These are phyloP conservation scores for Arctocebus calabarensis DNA, from an alignment of 2,797 vertebrate species.

Conservation along the genomic window DNA sequence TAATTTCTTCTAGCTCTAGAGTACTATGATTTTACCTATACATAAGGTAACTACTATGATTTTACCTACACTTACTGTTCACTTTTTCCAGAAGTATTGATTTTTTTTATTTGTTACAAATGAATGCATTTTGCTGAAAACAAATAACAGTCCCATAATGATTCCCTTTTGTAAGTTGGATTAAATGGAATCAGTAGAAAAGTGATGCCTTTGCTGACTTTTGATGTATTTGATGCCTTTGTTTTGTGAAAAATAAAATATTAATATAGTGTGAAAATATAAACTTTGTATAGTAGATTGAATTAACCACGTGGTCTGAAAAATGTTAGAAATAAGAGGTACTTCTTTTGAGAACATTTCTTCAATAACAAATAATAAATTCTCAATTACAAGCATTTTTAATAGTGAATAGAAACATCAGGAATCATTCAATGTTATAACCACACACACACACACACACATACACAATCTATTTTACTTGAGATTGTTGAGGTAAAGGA, in stretches of 20 bases:
- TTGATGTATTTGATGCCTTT: conserved; percentile 2
- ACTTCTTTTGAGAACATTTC: neutral
- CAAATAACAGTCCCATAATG: neutral
- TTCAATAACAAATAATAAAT: neutral
- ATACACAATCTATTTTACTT: neutral
- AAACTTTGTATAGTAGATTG: neutral
- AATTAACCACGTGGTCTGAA: conserved; percentile 10
- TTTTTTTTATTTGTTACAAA: conserved; percentile 30
- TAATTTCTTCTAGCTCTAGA: neutral
- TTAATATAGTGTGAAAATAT: neutral
- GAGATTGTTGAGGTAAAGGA: neutral
- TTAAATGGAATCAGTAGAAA: neutral
- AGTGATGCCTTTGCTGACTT: neutral
- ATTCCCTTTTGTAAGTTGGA: neutral
- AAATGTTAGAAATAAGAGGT: conserved; percentile 2
- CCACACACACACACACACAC: fast-evolving
- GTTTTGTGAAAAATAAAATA: conserved; percentile 37
- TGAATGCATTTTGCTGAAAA: conserved; percentile 9
- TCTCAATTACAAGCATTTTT: conserved; percentile 3
- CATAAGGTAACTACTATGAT: too few species aligned
- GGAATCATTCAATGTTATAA: neutral
- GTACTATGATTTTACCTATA: neutral
- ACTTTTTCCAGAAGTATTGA: neutral
- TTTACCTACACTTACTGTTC: neutral
- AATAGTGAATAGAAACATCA: neutral